Conservation (phyloP, 2,113 vertebrate species). For the Lontra canadensis region DNA sequence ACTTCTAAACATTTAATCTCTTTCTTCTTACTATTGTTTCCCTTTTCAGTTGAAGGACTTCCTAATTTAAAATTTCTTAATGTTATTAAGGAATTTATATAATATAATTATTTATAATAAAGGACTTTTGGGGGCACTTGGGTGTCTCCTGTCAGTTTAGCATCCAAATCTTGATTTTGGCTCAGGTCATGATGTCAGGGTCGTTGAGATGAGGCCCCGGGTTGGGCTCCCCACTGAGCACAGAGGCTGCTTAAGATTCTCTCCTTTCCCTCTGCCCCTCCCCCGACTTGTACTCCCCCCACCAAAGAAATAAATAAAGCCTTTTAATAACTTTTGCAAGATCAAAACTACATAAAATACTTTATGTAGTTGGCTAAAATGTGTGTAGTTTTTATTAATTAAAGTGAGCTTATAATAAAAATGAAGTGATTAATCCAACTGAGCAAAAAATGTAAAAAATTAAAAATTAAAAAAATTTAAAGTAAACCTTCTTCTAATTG, state of each 20-base stretch:
- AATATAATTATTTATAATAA: conserved; percentile 2
- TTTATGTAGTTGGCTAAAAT: conserved; percentile 10
- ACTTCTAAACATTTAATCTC: neutral
- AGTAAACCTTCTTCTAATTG: neutral
- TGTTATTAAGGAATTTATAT: neutral
- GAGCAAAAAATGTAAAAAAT: neutral
- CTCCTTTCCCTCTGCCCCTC: neutral
- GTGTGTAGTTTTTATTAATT: neutral
- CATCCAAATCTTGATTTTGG: neutral
- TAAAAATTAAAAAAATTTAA: neutral
- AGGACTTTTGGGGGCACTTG: neutral
- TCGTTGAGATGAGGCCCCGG: neutral
- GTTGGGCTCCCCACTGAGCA: neutral
- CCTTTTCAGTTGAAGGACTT: neutral
- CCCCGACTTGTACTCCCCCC: no score
- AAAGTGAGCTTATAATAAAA: conserved; percentile 28
- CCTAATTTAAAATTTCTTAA: conserved; percentile 29
- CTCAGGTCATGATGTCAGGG: neutral
- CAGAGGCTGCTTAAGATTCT: neutral
- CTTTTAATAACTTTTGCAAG: neutral
- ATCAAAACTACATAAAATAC: neutral
- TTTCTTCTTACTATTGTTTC: neutral
- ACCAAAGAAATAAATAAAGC: neutral
- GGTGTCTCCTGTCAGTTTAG: neutral
- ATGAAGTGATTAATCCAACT: neutral